Base-by-base conservation (phyloP, 1,140 invertebrate species). In the Anastrepha obliqua region DNA sequence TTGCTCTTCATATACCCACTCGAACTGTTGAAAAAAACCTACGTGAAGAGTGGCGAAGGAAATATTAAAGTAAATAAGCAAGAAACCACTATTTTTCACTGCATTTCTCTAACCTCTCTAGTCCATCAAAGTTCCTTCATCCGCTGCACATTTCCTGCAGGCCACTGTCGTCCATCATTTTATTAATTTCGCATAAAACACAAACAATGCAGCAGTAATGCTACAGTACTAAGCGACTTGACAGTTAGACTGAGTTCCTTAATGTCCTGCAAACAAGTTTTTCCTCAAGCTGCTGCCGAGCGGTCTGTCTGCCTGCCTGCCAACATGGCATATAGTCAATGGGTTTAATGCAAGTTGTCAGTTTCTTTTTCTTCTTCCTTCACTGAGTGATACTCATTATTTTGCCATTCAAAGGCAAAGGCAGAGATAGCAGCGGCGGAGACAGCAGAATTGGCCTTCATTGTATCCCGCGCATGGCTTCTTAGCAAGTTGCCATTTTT, bases 201-300 rank as follows among this genome's bases (percentile, higher is more conserved):
- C 7, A 74, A 47, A 44, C 29, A 74, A 17, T 55, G 51, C 11
- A 39, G 20, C n/a, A 3, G 47, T 11, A 58, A 29, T 29, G 81
- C 17, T 11, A 5, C 74, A 81, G 17, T 44, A 29, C 51, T n/a
- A 15, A 74, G 17, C 42, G 67, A 39, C 20, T 86, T 86, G 58
- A 86, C 55, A 60, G 55, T 62, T 42, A 86, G 8, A 86, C 55
- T 47, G 64, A 87, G 39, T 62, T 47, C 15, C 47, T 87, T 55
- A 87, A 70, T 87, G 62, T 67, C 86, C 64, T 67, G 86, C 86
- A 87, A 87, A 51, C 86, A 87, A 42, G 59, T 65, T 86, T 65
- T 65, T 60, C 86, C 15, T 29, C 58, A 39, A 3, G 39, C 55
- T 86, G 55, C 51, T 55, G 74, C 51, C 74, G 44, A 7, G 9